A percentile compares a stretch with the other conserved stretches of the same genome.
These are phyloP conservation scores for Sebastes steindachneri DNA, from an alignment of 2,797 vertebrate genomes.

Conservation along the genomic window DNA sequence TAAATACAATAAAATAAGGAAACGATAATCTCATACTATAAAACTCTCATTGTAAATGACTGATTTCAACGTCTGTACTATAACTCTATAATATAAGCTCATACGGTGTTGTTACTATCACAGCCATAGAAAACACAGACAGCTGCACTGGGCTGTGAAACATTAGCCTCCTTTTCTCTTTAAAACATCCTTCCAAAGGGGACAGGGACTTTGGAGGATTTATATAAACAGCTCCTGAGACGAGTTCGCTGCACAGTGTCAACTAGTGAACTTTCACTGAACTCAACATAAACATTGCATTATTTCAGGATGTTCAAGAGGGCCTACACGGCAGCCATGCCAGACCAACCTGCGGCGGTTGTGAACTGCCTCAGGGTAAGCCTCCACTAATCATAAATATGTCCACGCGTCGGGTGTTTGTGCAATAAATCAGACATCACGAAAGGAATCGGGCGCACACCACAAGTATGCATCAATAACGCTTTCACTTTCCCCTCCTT, in stretches of 20 bases:
- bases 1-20: conserved; percentile 4
- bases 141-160: conserved; percentile 39
- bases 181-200: conserved; percentile 69
- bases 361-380: conserved; percentile 91
- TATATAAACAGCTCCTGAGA: conserved; percentile 76
- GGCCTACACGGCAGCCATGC: conserved; percentile 88
- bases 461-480: conserved; percentile 17
- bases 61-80: conserved; percentile 13
- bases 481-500: conserved; percentile 6
- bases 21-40: conserved; percentile 6
- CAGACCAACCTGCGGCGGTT: conserved; percentile 87
- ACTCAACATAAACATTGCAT: conserved; percentile 74
- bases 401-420: conserved; percentile 3
- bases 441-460: background rate
- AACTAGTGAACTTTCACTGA: conserved; percentile 76
- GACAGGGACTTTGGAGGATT: conserved; percentile 57
- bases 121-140: conserved; percentile 40
- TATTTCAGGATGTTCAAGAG: conserved; percentile 92
- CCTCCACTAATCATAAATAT: conserved; percentile 29
- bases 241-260: conserved; percentile 69
- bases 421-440: conserved; percentile 37
- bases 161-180: conserved; percentile 53
- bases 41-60: conserved; percentile 31
- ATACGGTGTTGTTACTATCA: conserved; percentile 16
- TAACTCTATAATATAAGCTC: conserved; percentile 20